These are phyloP conservation scores for Mizuhopecten yessoensis DNA, from an alignment of 1,140 invertebrate species.

Conservation along the genomic window DNA sequence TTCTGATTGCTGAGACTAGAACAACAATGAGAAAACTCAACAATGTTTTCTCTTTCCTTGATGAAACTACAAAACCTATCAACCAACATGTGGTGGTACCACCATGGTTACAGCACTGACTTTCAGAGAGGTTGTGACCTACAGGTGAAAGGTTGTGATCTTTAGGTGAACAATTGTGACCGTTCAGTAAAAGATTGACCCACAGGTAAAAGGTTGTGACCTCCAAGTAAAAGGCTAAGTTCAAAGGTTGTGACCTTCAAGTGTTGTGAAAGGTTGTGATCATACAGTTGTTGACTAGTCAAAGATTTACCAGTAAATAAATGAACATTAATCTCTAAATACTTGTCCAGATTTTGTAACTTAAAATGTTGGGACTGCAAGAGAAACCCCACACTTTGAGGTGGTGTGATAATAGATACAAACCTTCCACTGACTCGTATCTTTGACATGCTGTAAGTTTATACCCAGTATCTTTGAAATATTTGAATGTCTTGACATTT, in stretches of 20 bases:
- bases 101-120: neutral
- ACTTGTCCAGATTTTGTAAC: too few relatives aligned
- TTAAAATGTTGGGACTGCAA: too few relatives aligned
- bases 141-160: neutral
- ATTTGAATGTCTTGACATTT: neutral
- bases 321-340: too few relatives aligned
- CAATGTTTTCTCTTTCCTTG: neutral
- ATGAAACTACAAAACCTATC: neutral
- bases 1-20: neutral
- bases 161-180: neutral
- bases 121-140: neutral
- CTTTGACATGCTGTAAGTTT: neutral
- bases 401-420: neutral
- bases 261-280: too few relatives aligned
- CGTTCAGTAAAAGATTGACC: too few relatives aligned
- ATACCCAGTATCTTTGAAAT: neutral
- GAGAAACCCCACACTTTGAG: neutral
- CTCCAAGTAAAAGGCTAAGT: too few relatives aligned
- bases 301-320: too few relatives aligned
- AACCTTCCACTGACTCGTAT: neutral
- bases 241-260: too few relatives aligned
- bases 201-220: too few relatives aligned
- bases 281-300: too few relatives aligned
- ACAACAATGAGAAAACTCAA: neutral
- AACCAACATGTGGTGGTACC: neutral